These are phyloP conservation scores for Actias luna DNA, from an alignment of 2,888 invertebrate species.

Conservation along the genomic window DNA sequence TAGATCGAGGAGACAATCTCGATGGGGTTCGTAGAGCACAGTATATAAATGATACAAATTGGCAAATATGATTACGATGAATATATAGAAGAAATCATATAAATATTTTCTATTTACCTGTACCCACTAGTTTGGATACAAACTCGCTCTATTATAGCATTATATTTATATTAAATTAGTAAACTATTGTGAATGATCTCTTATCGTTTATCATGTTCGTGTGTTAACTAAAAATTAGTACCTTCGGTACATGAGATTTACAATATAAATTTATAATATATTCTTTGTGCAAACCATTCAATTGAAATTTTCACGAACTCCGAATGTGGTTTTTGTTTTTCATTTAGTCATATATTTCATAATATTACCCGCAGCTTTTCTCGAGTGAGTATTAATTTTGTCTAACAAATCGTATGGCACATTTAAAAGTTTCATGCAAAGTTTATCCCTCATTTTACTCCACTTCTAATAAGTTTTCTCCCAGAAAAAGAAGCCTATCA, in stretches of 20 bases:
- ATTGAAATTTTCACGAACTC: slow-evolving; percentile 15
- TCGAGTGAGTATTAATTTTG: too few relatives aligned
- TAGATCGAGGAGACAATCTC: too few relatives aligned
- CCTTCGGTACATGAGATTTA: slow-evolving; percentile 6
- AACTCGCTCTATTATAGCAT: slow-evolving; percentile 3
- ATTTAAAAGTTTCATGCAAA: too few relatives aligned
- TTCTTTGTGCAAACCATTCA: slow-evolving; percentile 21
- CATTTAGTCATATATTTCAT: not conserved
- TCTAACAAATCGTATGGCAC: too few relatives aligned
- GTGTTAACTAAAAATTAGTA: slow-evolving; percentile 16
- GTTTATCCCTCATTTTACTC: too few relatives aligned
- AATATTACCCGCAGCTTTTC: too few relatives aligned
- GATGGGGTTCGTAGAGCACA: too few relatives aligned
- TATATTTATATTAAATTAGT: slow-evolving; percentile 40
- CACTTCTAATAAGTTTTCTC: too few relatives aligned
- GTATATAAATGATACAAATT: too few relatives aligned
- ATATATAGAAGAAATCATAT: not conserved
- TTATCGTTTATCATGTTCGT: slow-evolving; percentile 41
- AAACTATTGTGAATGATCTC: slow-evolving; percentile 49
- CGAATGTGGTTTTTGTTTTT: slow-evolving; percentile 4
- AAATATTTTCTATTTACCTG: not conserved
- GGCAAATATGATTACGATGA: too few relatives aligned
- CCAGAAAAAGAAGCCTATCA: too few relatives aligned
- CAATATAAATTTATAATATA: slow-evolving; percentile 17
- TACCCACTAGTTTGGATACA: slow-evolving; percentile 5